phyloP scores from a whole-genome alignment of 23 tunicate species.

The Halocynthia roretzi region DNA sequence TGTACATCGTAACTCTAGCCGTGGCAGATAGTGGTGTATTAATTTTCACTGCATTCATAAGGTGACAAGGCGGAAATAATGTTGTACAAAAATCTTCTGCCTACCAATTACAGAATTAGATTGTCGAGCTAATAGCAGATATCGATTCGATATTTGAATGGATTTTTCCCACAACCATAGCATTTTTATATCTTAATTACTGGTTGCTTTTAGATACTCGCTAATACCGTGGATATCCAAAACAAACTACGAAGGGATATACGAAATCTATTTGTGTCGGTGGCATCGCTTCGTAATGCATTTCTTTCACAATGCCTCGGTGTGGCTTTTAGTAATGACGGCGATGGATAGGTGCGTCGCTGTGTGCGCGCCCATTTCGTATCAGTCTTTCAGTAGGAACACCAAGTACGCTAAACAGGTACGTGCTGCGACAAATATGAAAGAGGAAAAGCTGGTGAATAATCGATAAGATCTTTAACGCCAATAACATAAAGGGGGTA shows the following conservation, averaged over 20 bases:
- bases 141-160: background rate
- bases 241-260: constrained; percentile 19
- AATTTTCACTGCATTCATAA: constrained; percentile 44
- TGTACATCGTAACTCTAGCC: constrained; percentile 70
- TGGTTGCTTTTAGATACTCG: constrained; percentile 25
- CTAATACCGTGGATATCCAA: constrained; percentile 48
- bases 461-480: too few relatives aligned
- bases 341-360: constrained; percentile 68
- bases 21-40: constrained; percentile 63
- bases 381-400: constrained; percentile 34
- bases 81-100: too few relatives aligned
- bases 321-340: constrained; percentile 69
- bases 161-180: background rate
- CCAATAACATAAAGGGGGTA: too few relatives aligned
- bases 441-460: background rate
- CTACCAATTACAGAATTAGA: too few relatives aligned
- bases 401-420: constrained; percentile 52
- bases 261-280: constrained; percentile 59
- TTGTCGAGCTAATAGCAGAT: too few relatives aligned
- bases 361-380: constrained; percentile 47
- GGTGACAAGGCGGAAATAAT: constrained; percentile 8
- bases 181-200: too few relatives aligned
- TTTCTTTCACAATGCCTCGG: constrained; percentile 66
- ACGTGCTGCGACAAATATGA: background rate
- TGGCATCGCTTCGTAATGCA: constrained; percentile 81